Base-by-base conservation (phyloP, 2,113 vertebrate genomes). In the Campylorhamphus procurvoides region DNA sequence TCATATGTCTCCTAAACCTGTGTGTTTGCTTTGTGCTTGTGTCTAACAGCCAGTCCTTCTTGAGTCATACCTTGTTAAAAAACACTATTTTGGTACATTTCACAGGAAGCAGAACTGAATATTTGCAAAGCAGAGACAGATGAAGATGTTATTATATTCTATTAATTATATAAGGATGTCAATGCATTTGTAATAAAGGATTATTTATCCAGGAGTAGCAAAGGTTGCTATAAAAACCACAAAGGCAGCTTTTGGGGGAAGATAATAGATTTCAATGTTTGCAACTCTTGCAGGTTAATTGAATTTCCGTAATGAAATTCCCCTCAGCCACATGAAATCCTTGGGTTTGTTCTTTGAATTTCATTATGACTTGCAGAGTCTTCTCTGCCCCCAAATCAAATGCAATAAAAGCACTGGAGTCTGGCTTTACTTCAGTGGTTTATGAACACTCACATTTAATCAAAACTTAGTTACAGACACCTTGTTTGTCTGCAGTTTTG, bases 251-350 rank as follows among this genome's bases (percentile, higher is more conserved):
- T 96, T 90, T 71, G 67, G 47, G 55, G 25, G 67, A 85, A 86
- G 87, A 55, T 10, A 79, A 67, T 73, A 80, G 42, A 83, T 88
- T 84, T 90, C 63, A 64, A 17, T 55, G 39, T 68, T 58, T 92
- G 60, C 44, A 81, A 62, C 83, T 88, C 92, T 72, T 71, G 33
- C 73, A 84, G 88, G 73, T 95, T 90, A 95, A 92, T 89, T 92
- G 86, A 68, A 92, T 96, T 94, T 90, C 66, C 4, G 2, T 90
- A 93, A 93, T 84, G 53, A 96, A 93, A 95, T 95, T 90, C 66
- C 66, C 28, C 47, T 92, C 81, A 77, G 88, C 82, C 56, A 58
- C 44, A 40, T 44, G 63, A 93, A 95, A 94, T 93, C 85, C 93
- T 95, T 84, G 78, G 29, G 44, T 75, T 96, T 81, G 85, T 89